Evolutionary conservation across 1,140 invertebrate genomes (phyloP).

Genomic region (Subanguina moxae): DNA sequence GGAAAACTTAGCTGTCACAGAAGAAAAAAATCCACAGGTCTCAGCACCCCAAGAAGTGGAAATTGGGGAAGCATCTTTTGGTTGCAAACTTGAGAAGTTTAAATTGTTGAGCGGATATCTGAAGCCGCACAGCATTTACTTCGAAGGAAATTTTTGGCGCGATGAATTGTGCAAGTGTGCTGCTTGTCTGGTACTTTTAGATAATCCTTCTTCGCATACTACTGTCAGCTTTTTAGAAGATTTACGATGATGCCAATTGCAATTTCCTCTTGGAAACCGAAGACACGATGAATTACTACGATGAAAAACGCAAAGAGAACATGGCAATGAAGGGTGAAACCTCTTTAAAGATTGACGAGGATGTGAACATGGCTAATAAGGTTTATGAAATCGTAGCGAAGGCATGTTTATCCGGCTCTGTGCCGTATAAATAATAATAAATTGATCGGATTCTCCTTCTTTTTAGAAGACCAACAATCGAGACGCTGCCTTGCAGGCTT

Average conservation of each 20-base stretch:
- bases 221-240: slow-evolving; percentile 24
- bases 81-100: slow-evolving; percentile 23
- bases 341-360: neutral
- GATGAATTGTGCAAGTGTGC: slow-evolving; percentile 30
- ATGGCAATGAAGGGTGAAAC: neutral
- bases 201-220: neutral
- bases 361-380: neutral
- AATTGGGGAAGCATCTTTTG: neutral
- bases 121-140: slow-evolving; percentile 16
- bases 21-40: neutral
- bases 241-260: slow-evolving; percentile 46
- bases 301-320: neutral
- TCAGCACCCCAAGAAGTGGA: neutral
- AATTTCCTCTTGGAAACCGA: slow-evolving; percentile 42
- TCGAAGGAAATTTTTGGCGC: slow-evolving; percentile 28
- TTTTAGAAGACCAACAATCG: slow-evolving; percentile 15
- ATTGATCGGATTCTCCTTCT: too few species aligned
- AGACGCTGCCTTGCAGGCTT: slow-evolving; percentile 37
- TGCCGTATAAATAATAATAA: too few species aligned
- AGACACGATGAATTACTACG: slow-evolving; percentile 30
- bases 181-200: slow-evolving; percentile 33
- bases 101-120: slow-evolving; percentile 3
- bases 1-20: neutral
- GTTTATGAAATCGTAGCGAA: neutral
- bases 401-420: too few species aligned